phyloP scores from a whole-genome alignment of 2,797 vertebrate species.

The Antennarius maculatus region DNA sequence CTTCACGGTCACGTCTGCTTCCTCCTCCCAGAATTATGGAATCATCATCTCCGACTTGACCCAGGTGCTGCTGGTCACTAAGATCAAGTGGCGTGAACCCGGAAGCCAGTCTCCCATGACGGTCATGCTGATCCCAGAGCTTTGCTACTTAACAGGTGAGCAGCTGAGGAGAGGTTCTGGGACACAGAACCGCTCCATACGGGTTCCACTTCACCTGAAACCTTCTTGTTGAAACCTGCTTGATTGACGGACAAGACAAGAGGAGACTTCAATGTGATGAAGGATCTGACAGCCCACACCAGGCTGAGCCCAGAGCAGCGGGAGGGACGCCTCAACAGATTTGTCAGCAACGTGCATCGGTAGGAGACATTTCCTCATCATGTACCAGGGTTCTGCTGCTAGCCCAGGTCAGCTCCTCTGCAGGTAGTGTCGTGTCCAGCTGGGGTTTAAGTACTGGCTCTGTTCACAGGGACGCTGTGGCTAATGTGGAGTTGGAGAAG shows the following conservation, averaged over 20 bases:
- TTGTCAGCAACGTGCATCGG: constrained; percentile 84
- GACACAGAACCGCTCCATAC: too few relatives aligned
- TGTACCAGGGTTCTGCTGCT: too few relatives aligned
- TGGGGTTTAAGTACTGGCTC: too few relatives aligned
- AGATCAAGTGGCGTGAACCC: constrained; percentile 78
- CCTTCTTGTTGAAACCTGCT: constrained; percentile 76
- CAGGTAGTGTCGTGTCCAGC: too few relatives aligned
- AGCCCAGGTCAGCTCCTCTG: too few relatives aligned
- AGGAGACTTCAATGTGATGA: constrained; percentile 91
- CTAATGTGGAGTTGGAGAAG: too few relatives aligned
- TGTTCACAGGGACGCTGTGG: constrained; percentile 38
- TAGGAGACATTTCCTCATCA: too few relatives aligned
- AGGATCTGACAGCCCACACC: constrained; percentile 87
- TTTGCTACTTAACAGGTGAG: constrained; percentile 84
- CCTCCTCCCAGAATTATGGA: constrained; percentile 86
- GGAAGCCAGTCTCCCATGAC: constrained; percentile 79
- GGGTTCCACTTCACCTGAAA: too few relatives aligned
- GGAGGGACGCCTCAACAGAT: constrained; percentile 82
- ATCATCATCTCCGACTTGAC: constrained; percentile 86
- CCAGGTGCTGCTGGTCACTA: constrained; percentile 90
- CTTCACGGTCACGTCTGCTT: background rate
- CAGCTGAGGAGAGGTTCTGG: too few relatives aligned
- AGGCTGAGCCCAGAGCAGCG: too few relatives aligned
- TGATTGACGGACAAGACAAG: constrained; percentile 95
- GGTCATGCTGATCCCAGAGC: constrained; percentile 90